These are phyloP conservation scores for Drosophila gunungcola DNA, from an alignment of 1,140 invertebrate species.

Conservation along the genomic window DNA sequence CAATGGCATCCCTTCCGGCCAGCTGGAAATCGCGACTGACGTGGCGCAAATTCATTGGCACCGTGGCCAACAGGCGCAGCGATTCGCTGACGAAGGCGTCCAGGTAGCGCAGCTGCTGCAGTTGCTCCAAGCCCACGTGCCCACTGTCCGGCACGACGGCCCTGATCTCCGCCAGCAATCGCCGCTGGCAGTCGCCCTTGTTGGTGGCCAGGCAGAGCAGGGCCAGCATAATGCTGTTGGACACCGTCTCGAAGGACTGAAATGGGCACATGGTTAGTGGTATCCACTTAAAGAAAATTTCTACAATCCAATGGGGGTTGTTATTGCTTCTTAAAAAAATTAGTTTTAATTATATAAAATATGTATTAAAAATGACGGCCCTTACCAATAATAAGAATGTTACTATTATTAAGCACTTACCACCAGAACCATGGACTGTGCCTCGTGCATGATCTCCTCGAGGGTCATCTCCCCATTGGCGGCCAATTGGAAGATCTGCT, in stretches of 20 bases:
- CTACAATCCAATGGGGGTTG: too few relatives aligned
- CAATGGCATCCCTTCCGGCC: constrained; percentile 45
- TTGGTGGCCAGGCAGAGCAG: constrained; percentile 73
- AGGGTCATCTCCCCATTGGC: constrained; percentile 72
- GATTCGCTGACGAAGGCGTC: constrained; percentile 77
- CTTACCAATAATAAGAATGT: too few relatives aligned
- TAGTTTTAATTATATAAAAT: too few relatives aligned
- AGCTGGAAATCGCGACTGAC: constrained; percentile 72
- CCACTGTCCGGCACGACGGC: constrained; percentile 49
- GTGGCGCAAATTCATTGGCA: constrained; percentile 79
- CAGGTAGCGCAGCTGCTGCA: constrained; percentile 72
- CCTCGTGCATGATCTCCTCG: constrained; percentile 78
- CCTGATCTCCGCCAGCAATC: constrained; percentile 66
- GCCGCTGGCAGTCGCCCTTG: constrained; percentile 62
- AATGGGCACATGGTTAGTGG: background rate
- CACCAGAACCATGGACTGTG: constrained; percentile 81
- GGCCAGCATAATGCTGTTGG: constrained; percentile 76
- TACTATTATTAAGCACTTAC: constrained; percentile 34
- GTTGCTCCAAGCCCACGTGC: constrained; percentile 62
- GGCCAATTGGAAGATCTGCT: constrained; percentile 79
- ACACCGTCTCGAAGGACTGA: constrained; percentile 80
- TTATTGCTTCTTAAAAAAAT: too few relatives aligned
- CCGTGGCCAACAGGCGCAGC: constrained; percentile 72
- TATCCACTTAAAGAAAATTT: too few relatives aligned
- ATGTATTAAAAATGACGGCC: too few relatives aligned